Base-by-base conservation (phyloP, 2,888 invertebrate species). In the Nipponacmea schrenckii region DNA sequence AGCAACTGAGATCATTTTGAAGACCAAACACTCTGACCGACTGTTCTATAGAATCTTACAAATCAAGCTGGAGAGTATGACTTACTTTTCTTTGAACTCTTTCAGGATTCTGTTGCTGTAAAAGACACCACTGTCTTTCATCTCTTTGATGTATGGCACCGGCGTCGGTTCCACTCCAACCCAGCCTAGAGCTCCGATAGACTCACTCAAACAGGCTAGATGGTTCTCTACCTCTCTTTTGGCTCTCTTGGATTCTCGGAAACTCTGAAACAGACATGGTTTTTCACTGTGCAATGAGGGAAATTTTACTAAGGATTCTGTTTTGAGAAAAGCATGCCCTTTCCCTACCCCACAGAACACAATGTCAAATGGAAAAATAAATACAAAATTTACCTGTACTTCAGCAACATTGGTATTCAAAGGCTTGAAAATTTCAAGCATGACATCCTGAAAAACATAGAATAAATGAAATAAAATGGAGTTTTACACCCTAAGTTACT, bases 101-200 rank as follows among this genome's bases (percentile, higher is more conserved):
- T 97, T 98, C 74, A 99, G 91, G 56, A 99, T 98, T 77, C 98
- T 93, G 91, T 99, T 99, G 71, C 96, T 95, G 90, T 97, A 99
- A 90, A 98, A 99, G 90, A 96, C 96, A 1, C 97, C 96, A 14
- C 98, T 96, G 89, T 99, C 98, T 83, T 94, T 94, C 96, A 98
- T 97, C 90, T 99, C 99, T 90, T 98, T 98, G 24, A 99, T 94
- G 88, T 95, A 96, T 0, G 98, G 98, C 1, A 94, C 95, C 0
- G 99, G 99, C 0, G 97, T 94, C 2, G 97, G 96, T 27, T 93
- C 93, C 78, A 98, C 93, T 62, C 95, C 93, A 69, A 99, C 96
- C 99, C 99, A 99, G 79, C 95, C 98, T 5, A 99, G 90, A 1
- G 98, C 98, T 0, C 97, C 94, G 83, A 98, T 95, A 88, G 96